Evolutionary conservation across 2,797 vertebrate species (phyloP), one percentile per base, ranked within the genome.

Genomic region (Peromyscus aztecus): DNA sequence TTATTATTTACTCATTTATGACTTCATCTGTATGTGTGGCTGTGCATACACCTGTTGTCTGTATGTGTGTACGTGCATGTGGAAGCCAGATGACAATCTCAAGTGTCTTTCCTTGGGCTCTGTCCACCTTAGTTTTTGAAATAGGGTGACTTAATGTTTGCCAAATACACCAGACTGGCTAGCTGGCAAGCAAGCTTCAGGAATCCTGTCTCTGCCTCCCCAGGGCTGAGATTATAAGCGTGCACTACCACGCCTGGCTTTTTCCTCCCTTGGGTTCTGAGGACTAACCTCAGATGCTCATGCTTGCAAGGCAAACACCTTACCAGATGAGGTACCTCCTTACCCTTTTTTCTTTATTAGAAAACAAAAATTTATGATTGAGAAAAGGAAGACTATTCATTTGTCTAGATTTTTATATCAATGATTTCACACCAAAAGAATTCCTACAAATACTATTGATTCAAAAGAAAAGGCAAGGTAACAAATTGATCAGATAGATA

Each of bases 381-480:
- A 90, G 80, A 96, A 75, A 84, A 96, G 82, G 14, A 83, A 94
- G 85, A 85, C 34, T 49, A 85, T 57, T 78, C 7, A 40, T 40
- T 55, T 92, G 67, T 80, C 67, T 88, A 65, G 21, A 90, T 61
- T 90, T 94, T 97, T 91, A 83, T 89, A 46, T 85, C 83, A 87
- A 31, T 92, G 75, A 93, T 90, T 94, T 96, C 90, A 91, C 37
- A 85, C 23, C 6, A 82, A 49, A 46, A 92, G 40, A 95, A 95
- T 90, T 69, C 94, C n/a, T 75, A 90, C 55, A 89, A 90, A 85
- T 85, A 86, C 76, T 89, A 77, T 57, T 75, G 69, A 97, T 93
- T 95, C 24, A 40, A 94, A 95, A 94, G 73, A 73, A 89, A 91
- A 96, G 93, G 88, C 90, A 91, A 6, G 16, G 86, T 27, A 67